These are phyloP conservation scores for Gouania willdenowi DNA, from an alignment of 2,797 vertebrate species.

Conservation along the genomic window DNA sequence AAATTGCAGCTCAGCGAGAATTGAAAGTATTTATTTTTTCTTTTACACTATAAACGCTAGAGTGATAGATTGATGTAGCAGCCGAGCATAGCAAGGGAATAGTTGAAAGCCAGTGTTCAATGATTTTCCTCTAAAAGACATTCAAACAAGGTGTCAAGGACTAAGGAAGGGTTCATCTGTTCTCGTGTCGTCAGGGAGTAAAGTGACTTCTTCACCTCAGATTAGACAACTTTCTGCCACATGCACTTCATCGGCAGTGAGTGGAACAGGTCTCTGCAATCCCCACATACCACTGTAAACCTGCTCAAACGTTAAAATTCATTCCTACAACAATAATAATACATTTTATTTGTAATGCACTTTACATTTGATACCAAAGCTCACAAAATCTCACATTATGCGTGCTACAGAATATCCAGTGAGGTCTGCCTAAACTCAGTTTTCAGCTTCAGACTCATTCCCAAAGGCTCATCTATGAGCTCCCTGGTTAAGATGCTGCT, in stretches of 20 bases:
- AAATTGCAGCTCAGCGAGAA: not conserved
- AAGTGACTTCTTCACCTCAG: conserved; percentile 15
- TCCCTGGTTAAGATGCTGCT: conserved; percentile 1
- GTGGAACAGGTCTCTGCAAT: too few species aligned
- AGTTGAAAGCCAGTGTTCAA: conserved; percentile 45
- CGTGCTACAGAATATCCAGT: too few species aligned
- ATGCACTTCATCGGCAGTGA: conserved; percentile 7
- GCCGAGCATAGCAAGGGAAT: conserved; percentile 26
- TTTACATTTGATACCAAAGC: too few species aligned
- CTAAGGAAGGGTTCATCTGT: conserved; percentile 46
- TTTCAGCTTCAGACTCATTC: too few species aligned
- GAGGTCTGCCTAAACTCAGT: too few species aligned
- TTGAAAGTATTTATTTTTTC: conserved; percentile 31
- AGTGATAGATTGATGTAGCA: conserved; percentile 35
- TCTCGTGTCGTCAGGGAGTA: conserved; percentile 33
- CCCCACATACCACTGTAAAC: too few species aligned
- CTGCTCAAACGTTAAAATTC: too few species aligned
- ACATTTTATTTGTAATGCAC: too few species aligned
- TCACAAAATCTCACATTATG: too few species aligned
- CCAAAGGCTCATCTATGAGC: too few species aligned
- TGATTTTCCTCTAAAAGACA: conserved; percentile 46
- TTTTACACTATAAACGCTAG: conserved; percentile 12
- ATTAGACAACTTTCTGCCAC: conserved; percentile 17
- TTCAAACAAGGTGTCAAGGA: conserved; percentile 59
- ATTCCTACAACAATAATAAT: too few species aligned